Base-by-base conservation (phyloP, 30 jellyfish, hydroid and myxozoan genomes). In the Catostylus mosaicus region DNA sequence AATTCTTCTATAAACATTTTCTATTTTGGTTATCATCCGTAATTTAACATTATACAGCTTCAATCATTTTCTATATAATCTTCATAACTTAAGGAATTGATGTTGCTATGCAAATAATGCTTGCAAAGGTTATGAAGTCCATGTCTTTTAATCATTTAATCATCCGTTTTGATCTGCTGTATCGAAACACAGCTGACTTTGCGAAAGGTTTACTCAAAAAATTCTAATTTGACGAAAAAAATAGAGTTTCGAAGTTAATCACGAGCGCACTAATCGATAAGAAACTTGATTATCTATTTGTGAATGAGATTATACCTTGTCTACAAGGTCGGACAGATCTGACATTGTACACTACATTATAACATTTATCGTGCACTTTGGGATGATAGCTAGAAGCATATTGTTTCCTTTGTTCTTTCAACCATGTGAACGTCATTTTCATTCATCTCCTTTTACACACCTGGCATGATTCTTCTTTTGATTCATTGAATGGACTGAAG, bases 211-310 rank as follows among this genome's bases (percentile, higher is more conserved):
- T 59, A 18, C 71, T 16, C 37, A 37, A 59, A 23, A 7, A 18
- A 18, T 1, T 2, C 71, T 59, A 59, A 23, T 59, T 27, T 4
- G n/a, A 18, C 20, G 2, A n/a, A 59, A 59, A 59, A 3, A 59
- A 19, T 23, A 36, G 38, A 59, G 71, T 59, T 59, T 59, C 71
- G 38, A 1, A 59, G 71, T 27, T 59, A 59, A 59, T 59, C 71
- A 59, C 2, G 4, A 12, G 24, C 19, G 20, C 63, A n/a, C 20
- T 50, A 5, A 5, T 50, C 20, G 24, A 50, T 50, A 2, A n/a
- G 24, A 5, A 50, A 18, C 24, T 10, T 18, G 63, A 50, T 50
- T 16, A 40, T 7, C 7, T 40, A 40, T 40, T 40, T 40, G 54
- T 14, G 54, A 9, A 50, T 50, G 14, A 18, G 20, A 16, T 50